Evolutionary conservation across 2,888 invertebrate species (phyloP).

Genomic region (Diarsia rubi): DNA sequence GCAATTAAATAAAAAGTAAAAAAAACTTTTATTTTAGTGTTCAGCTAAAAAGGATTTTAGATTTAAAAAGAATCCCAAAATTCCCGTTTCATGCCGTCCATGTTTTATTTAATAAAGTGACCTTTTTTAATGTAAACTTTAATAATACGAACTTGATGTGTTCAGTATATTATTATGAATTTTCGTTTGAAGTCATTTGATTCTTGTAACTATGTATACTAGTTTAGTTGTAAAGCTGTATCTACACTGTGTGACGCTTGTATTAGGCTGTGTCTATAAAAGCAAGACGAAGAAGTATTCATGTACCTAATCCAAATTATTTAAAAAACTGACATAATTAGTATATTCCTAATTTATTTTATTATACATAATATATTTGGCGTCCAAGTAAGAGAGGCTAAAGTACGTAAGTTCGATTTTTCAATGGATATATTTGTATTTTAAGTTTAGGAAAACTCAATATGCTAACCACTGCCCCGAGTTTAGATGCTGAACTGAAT

Average conservation of each 20-base stretch:
- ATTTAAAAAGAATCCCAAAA: conserved; percentile 27
- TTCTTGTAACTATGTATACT: conserved; percentile 45
- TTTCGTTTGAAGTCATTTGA: conserved; percentile 52
- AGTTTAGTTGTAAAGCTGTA: conserved; percentile 46
- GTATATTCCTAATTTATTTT: neutral
- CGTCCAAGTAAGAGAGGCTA: neutral
- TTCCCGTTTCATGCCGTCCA: conserved; percentile 80
- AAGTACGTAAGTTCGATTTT: neutral
- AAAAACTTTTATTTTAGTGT: conserved; percentile 23
- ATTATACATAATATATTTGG: neutral
- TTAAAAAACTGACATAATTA: neutral
- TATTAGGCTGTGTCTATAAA: conserved; percentile 34
- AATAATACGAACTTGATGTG: conserved; percentile 79
- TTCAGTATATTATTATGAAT: conserved; percentile 73
- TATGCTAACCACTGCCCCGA: conserved; percentile 14
- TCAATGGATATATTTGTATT: neutral
- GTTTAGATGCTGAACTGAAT: conserved; percentile 1
- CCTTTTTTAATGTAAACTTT: conserved; percentile 74
- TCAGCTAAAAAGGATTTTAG: conserved; percentile 54
- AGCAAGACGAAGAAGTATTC: conserved; percentile 9
- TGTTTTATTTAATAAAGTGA: conserved; percentile 75
- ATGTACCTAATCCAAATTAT: conserved; percentile 13
- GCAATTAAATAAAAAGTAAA: conserved; percentile 8
- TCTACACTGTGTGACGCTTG: conserved; percentile 47
- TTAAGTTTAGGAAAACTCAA: neutral